phyloP scores from a whole-genome alignment of 2,888 invertebrate species.

The Linnaemya vulpina region DNA sequence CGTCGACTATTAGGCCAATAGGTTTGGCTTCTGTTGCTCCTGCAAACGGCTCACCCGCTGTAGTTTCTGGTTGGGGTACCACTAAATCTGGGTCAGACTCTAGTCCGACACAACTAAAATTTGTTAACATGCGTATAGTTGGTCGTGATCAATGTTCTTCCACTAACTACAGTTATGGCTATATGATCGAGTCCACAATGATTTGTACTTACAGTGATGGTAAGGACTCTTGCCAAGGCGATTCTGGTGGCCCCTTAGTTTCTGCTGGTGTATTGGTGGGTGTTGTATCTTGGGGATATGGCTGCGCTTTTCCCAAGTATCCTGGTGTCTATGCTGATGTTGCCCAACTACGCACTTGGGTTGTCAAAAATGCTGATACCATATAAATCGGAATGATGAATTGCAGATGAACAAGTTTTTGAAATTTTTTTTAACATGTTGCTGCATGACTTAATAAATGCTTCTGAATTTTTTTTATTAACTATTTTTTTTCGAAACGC shows the following conservation, averaged over 20 bases:
- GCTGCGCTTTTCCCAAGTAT: constrained; percentile 75
- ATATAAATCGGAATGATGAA: too few relatives aligned
- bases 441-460: too few relatives aligned
- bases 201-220: constrained; percentile 75
- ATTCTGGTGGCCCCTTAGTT: constrained; percentile 80
- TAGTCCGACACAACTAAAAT: constrained; percentile 75
- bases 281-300: constrained; percentile 79
- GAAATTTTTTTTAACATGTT: too few relatives aligned
- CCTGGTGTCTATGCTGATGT: constrained; percentile 79
- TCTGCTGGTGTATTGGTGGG: constrained; percentile 75
- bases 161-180: constrained; percentile 81
- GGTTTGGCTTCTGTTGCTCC: constrained; percentile 78
- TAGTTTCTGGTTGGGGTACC: constrained; percentile 75
- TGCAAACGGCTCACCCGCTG: constrained; percentile 56
- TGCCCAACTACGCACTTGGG: constrained; percentile 74
- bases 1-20: constrained; percentile 81
- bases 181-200: constrained; percentile 73
- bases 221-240: constrained; percentile 79
- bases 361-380: too few relatives aligned
- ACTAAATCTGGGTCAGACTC: too few relatives aligned
- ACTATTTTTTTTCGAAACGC: too few relatives aligned
- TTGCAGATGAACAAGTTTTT: too few relatives aligned
- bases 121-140: constrained; percentile 82
- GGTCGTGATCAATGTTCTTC: constrained; percentile 81
- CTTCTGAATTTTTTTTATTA: too few relatives aligned